Evolutionary conservation across 2,888 invertebrate genomes (phyloP), one percentile per base, ranked within the genome.

Genomic region (Cordilura impudica): DNA sequence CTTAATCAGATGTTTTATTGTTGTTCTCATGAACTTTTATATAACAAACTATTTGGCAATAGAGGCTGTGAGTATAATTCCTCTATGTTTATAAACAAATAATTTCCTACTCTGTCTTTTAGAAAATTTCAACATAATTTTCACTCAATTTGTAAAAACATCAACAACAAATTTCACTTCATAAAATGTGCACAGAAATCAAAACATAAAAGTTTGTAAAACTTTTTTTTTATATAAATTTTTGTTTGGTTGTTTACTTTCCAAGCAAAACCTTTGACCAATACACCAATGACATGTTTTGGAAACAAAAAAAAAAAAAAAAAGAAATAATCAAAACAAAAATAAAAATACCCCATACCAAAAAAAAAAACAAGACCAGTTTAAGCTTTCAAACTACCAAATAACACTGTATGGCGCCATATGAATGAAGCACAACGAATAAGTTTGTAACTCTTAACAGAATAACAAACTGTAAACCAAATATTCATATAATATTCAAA

Each of bases 231-330:
- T n/a, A 7, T 26, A 5, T 10, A 54, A 49, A 54, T 69, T 60
- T 53, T 19, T 53, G 47, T 56, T 60, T 54, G 35, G 54, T 21
- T n/a, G n/a, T n/a, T n/a, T n/a, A n/a, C n/a, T n/a, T n/a, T n/a
- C n/a, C n/a, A 63, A 63, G 66, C 65, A 70, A 74, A 78, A 78
- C 78, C 78, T 78, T 78, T 78, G 78, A 78, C 78, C 78, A 78
- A 65, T 71, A 71, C 78, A 60, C 74, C 78, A 78, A 60, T 78
- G 78, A 78, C 78, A 78, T 73, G 76, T 74, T 76, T 72, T 72
- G 67, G 58, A 76, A 76, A 63, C 56, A 71, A 31, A 16, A 66
- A 49, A 70, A 54, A 67, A 21, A n/a, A 47, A 8, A 26, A 47
- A 54, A 10, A 69, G 39, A 66, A 65, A 45, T 18, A 65, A 61